Conservation (phyloP, 2,888 invertebrate species). For the Dasysyrphus albostriatus region DNA sequence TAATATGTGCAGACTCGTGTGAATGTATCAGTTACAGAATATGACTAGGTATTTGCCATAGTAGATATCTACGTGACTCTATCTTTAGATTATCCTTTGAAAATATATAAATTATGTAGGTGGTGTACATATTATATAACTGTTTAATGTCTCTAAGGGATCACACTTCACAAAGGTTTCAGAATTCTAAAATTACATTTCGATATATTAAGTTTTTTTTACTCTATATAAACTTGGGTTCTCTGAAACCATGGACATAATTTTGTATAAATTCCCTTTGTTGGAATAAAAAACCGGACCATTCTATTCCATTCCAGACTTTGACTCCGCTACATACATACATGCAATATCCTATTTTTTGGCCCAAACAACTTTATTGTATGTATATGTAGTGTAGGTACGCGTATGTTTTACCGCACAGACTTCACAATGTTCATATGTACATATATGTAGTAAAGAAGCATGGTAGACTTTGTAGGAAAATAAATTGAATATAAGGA, state of each 20-base stretch:
- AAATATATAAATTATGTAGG: not conserved
- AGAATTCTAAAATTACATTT: conserved; percentile 24
- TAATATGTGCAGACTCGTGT: not conserved
- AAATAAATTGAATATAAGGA: conserved; percentile 8
- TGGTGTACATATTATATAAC: no score
- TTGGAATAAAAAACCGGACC: not conserved
- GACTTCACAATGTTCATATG: not conserved
- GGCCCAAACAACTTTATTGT: not conserved
- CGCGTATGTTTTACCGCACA: not conserved
- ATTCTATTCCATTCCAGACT: conserved; percentile 8
- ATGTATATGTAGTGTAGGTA: not conserved
- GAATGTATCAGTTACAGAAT: not conserved
- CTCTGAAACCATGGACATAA: not conserved
- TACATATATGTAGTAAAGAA: not conserved
- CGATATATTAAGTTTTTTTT: not conserved
- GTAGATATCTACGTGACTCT: not conserved
- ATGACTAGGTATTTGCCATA: not conserved
- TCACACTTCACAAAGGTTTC: not conserved
- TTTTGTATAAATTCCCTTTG: not conserved
- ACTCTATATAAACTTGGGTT: not conserved
- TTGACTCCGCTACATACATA: conserved; percentile 14
- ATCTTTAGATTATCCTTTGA: conserved; percentile 3
- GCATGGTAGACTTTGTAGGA: not conserved
- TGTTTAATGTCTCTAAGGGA: not conserved
- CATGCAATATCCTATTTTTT: not conserved